Conservation (phyloP, 2,888 invertebrate genomes). For the Drosophila parthenogenetica region DNA sequence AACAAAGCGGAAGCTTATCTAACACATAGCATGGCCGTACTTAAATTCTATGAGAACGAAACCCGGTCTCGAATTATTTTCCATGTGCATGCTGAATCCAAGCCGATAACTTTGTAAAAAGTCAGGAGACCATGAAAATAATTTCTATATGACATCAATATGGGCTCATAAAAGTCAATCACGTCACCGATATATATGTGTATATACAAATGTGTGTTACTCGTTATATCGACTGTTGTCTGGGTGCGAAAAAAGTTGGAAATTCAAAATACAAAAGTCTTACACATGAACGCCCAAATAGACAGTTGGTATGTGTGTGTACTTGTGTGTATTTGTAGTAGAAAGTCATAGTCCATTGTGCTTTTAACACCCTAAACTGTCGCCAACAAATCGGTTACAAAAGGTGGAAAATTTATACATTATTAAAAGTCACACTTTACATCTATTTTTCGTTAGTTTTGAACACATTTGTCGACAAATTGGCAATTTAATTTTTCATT, state of each 20-base stretch:
- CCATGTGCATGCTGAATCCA: constrained; percentile 60
- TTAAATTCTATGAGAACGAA: constrained; percentile 40
- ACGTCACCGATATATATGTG: constrained; percentile 44
- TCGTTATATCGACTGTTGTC: constrained; percentile 35
- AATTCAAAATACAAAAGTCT: constrained; percentile 69
- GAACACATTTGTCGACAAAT: too few relatives aligned
- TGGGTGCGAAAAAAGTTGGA: constrained; percentile 31
- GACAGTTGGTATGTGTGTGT: constrained; percentile 1
- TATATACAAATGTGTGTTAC: constrained; percentile 15
- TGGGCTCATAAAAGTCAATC: constrained; percentile 77
- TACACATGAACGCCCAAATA: constrained; percentile 62
- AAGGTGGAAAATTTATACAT: neutral
- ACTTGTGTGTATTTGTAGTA: constrained; percentile 39
- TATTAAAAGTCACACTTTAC: neutral
- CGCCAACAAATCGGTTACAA: constrained; percentile 32
- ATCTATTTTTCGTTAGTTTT: too few relatives aligned
- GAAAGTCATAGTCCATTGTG: constrained; percentile 38
- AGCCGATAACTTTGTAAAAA: constrained; percentile 43
- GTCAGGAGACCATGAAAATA: constrained; percentile 76
- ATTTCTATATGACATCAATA: constrained; percentile 66
- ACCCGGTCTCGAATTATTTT: neutral
- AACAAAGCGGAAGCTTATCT: constrained; percentile 77
- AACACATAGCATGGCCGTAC: constrained; percentile 26
- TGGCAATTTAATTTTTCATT: too few relatives aligned
- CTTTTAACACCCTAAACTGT: constrained; percentile 48